Conservation (phyloP, 2,888 invertebrate genomes). For the Merodon equestris region DNA sequence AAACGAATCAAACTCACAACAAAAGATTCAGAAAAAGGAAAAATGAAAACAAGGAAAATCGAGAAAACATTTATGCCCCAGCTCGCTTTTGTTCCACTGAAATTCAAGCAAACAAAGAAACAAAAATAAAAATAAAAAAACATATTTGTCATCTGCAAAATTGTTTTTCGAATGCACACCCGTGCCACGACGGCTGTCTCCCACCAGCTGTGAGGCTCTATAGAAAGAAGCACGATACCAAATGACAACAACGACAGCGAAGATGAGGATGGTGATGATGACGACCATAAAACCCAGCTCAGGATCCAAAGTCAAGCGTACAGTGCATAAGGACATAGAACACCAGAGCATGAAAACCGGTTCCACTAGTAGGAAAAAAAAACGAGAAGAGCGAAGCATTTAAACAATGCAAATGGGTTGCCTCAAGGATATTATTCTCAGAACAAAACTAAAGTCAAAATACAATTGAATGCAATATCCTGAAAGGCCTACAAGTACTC, state of each 20-base stretch:
- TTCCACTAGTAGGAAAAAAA: not conserved
- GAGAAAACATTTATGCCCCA: conserved; percentile 37
- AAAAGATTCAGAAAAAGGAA: conserved; percentile 32
- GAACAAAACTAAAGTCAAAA: conserved; percentile 66
- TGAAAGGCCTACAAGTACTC: conserved; percentile 61
- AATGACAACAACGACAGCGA: no score
- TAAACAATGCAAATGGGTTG: conserved; percentile 68
- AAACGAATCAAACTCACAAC: conserved; percentile 64
- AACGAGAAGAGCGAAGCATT: conserved; percentile 28
- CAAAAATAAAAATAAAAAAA: conserved; percentile 13
- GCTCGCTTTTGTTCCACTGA: conserved; percentile 55
- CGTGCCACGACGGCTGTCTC: not conserved
- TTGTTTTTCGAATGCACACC: conserved; percentile 55
- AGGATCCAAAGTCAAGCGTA: conserved; percentile 51
- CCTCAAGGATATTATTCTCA: conserved; percentile 69
- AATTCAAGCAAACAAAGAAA: conserved; percentile 53
- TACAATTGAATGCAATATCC: conserved; percentile 69
- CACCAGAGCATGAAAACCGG: no score
- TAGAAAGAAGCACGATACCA: no score
- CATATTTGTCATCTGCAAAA: conserved; percentile 67
- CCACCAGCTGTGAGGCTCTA: not conserved
- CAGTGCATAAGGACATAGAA: conserved; percentile 40
- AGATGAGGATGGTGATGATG: conserved; percentile 9
- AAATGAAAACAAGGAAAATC: no score
- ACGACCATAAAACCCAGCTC: conserved; percentile 17